Conservation (phyloP, 2,888 invertebrate species). For the Psylliodes chrysocephalus region DNA sequence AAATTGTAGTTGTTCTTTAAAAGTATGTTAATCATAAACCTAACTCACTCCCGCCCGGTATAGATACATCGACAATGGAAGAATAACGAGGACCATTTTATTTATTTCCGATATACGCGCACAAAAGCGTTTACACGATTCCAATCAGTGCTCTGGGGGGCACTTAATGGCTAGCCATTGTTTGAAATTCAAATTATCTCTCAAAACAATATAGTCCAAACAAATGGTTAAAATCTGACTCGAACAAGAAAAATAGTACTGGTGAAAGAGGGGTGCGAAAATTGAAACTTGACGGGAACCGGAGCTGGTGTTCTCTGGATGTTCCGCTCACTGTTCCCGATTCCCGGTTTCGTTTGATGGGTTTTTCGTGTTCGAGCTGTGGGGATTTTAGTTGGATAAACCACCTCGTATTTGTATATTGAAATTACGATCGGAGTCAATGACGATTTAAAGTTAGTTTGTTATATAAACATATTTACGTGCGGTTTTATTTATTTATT, state of each 20-base stretch:
- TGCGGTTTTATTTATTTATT: too few species aligned
- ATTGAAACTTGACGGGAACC: neutral
- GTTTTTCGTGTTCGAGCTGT: neutral
- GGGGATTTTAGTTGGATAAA: neutral
- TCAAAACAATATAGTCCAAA: constrained; percentile 24
- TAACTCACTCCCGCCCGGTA: too few species aligned
- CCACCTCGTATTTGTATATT: too few species aligned
- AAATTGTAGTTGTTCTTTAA: too few species aligned
- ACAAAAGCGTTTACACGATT: constrained; percentile 14
- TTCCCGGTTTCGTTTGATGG: neutral
- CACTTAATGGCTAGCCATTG: constrained; percentile 35
- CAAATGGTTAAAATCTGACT: constrained; percentile 26
- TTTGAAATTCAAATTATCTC: constrained; percentile 36
- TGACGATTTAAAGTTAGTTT: too few species aligned
- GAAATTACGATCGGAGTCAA: too few species aligned
- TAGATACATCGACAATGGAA: neutral
- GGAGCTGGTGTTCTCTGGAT: too few species aligned
- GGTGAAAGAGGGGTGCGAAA: neutral
- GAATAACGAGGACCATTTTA: neutral
- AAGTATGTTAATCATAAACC: too few species aligned
- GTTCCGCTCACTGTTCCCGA: too few species aligned
- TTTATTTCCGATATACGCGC: neutral
- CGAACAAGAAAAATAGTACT: constrained; percentile 5
- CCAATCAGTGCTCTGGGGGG: constrained; percentile 12
- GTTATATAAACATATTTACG: too few species aligned